phyloP scores from a whole-genome alignment of 2,797 vertebrate genomes.

The Rhinogobio ventralis region DNA sequence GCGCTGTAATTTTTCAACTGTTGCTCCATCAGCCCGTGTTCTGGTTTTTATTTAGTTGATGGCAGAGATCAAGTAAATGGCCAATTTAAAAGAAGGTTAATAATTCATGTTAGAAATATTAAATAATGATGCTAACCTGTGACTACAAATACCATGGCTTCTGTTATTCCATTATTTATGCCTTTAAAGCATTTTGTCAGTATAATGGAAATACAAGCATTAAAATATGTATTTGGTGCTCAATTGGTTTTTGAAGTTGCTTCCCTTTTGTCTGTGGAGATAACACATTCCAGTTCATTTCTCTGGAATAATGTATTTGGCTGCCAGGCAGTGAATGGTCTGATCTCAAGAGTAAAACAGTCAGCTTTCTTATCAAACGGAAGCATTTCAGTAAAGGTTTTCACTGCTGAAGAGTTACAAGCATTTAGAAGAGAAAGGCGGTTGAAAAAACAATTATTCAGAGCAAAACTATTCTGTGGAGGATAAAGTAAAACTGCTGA shows the following conservation, averaged over 20 bases:
- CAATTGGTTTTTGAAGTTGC: conserved; percentile 15
- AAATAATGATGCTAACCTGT: conserved; percentile 9
- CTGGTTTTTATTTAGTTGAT: neutral
- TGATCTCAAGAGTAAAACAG: conserved; percentile 29
- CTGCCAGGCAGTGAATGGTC: conserved; percentile 12
- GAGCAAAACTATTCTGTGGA: conserved; percentile 9
- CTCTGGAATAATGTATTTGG: conserved; percentile 14
- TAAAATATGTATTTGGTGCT: conserved; percentile 14
- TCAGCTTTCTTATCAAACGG: conserved; percentile 16
- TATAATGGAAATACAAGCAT: neutral
- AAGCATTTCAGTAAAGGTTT: conserved; percentile 30
- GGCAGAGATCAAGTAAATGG: neutral
- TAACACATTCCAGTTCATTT: conserved; percentile 2
- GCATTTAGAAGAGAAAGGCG: neutral
- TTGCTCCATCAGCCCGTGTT: neutral
- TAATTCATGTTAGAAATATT: neutral
- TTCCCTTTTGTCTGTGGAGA: conserved; percentile 18
- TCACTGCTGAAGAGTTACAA: conserved; percentile 61
- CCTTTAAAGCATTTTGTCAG: conserved; percentile 15
- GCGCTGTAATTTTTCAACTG: neutral
- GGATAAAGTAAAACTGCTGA: conserved; percentile 52
- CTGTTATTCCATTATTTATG: neutral
- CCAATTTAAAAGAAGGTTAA: conserved; percentile 6
- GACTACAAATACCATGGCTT: neutral
- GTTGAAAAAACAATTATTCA: conserved; percentile 10